phyloP scores from a whole-genome alignment of 2,113 vertebrate species.

The Typhlomys cinereus region DNA sequence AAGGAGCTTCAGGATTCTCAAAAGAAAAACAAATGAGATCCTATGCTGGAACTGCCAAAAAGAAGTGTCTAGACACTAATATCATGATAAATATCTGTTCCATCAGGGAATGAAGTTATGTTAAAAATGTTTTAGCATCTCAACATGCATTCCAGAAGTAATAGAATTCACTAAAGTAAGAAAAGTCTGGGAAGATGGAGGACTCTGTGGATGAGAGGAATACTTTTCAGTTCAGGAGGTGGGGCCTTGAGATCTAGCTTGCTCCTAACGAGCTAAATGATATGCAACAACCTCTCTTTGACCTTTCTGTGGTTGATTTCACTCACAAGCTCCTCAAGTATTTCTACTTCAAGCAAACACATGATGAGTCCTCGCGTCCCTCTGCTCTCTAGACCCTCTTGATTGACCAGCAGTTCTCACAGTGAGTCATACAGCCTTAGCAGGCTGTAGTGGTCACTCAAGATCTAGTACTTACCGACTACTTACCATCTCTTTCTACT shows the following conservation, averaged over 20 bases:
- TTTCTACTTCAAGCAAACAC: background rate
- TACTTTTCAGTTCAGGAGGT: background rate
- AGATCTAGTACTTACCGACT: background rate
- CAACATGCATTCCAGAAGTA: background rate
- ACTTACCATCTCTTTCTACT: background rate
- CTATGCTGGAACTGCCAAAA: background rate
- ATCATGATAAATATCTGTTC: slow-evolving; percentile 31
- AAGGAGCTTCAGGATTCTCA: slow-evolving; percentile 45
- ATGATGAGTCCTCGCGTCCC: background rate
- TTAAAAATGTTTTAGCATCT: slow-evolving; percentile 3
- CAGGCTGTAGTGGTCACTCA: background rate
- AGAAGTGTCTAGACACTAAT: background rate
- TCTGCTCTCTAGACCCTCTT: background rate
- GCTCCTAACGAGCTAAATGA: background rate
- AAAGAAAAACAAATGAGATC: slow-evolving; percentile 43
- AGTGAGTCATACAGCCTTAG: background rate
- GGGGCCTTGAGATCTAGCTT: background rate
- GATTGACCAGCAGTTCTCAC: background rate
- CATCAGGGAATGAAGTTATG: slow-evolving; percentile 17
- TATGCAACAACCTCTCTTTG: background rate
- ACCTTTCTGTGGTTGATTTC: slow-evolving; percentile 5
- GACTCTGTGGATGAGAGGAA: background rate
- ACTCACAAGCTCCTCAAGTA: background rate
- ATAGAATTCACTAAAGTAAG: background rate
- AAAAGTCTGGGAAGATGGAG: slow-evolving; percentile 1